Evolutionary conservation across 2,113 vertebrate species (phyloP), one percentile per base, ranked within the genome.

Genomic region (Carassius gibelio): DNA sequence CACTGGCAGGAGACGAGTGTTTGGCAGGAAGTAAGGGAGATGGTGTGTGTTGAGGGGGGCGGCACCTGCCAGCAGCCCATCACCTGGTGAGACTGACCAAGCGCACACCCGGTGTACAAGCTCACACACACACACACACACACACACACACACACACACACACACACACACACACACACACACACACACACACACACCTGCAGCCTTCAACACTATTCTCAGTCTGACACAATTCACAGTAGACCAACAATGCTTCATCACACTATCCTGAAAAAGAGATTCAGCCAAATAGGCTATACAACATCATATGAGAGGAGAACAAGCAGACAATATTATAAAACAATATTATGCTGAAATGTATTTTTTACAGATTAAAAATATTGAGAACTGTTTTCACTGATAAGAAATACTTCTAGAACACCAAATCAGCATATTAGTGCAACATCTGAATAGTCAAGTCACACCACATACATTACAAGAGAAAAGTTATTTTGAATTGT

Each of bases 21-120:
- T 82, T 88, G 89, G 89, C 87, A 89, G 85, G 88, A 88, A 89
- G 62, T 82, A 45, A 52, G 21, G 71, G 50, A 68, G 88, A 82
- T 76, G 82, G 87, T 68, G 79, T 81, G 42, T 68, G 85, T 52
- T 45, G 30, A 75, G 64, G 83, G 79, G 66, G 80, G 84, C 36
- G 36, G 15, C 87, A 84, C 75, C 87, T 81, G 85, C 84, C 86
- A 86, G 83, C 48, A 88, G 86, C 86, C 81, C 61, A 68, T 77
- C 79, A 62, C 68, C 76, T 83, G 64, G 79, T 69, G 79, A 77
- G 68, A 61, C 66, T 84, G 77, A 84, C 79, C 76, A 76, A 68
- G 61, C 55, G 64, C 62, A 82, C 45, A 81, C 61, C 79, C 79
- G 77, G 77, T 80, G 36, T 80, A 80, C 48, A 9, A 77, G 26